A percentile compares a stretch with the other conserved stretches of the same genome.
Conservation (phyloP, 2,797 vertebrate species). For the Aplochiton taeniatus region DNA sequence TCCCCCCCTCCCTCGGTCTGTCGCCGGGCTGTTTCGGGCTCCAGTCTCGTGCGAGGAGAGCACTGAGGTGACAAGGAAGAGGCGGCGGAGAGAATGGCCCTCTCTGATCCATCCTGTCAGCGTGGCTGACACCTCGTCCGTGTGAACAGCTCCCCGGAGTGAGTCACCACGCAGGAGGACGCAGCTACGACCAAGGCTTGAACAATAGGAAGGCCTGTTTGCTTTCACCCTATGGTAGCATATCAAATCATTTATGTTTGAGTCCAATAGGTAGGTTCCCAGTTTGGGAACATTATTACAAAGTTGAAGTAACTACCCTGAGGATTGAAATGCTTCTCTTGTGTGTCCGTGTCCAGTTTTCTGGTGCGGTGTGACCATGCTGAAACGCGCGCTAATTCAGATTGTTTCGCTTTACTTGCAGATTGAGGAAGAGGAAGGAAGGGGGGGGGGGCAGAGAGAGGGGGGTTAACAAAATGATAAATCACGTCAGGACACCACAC, state of each 20-base stretch:
- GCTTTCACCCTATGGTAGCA: no score
- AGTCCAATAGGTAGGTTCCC: no score
- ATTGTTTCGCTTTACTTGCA: neutral
- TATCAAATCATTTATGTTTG: no score
- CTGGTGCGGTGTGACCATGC: no score
- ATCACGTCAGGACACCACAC: neutral
- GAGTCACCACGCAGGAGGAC: neutral
- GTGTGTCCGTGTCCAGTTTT: no score
- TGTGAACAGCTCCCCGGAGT: neutral
- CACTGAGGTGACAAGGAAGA: neutral
- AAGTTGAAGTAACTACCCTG: no score
- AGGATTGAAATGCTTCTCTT: no score
- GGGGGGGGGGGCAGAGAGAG: neutral
- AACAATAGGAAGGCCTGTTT: no score
- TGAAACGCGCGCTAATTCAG: neutral
- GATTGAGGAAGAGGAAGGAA: neutral
- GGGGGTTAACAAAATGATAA: neutral
- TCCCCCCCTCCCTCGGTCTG: neutral
- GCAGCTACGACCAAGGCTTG: neutral
- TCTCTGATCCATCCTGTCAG: conserved; percentile 10
- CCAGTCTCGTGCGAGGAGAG: neutral
- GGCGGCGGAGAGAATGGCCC: neutral
- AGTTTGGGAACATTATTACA: no score
- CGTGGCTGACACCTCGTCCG: conserved; percentile 5
- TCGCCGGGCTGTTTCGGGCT: neutral